Base-by-base conservation (phyloP, 2,797 vertebrate genomes). In the Spizella passerina region DNA sequence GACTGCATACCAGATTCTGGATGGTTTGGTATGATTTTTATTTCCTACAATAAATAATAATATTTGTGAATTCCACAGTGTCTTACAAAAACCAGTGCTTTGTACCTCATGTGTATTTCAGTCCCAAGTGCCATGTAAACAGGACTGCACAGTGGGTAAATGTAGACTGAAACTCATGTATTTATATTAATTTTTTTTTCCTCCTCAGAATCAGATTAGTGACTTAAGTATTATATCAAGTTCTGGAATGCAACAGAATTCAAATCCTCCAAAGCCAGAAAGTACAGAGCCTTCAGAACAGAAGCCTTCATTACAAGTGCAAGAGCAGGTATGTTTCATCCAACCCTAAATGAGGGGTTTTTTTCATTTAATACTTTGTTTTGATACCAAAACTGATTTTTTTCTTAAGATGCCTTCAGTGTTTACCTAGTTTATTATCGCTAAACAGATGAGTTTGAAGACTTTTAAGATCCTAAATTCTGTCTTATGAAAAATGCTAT, bases 261-360 rank as follows among this genome's bases (percentile, higher is more conserved):
- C 92, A 92, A 97, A 96, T 79, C 88, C 96, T 73, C 72, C 90
- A 24, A 98, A 97, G 87, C 52, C 95, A 34, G 98, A 98, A 73
- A 96, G 61, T 59, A 69, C 88, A 82, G 96, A 97, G 63, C 86
- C 86, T 64, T 90, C 96, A 55, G 98, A 98, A 56, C 96, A 97
- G 41, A 96, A 34, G 22, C 84, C 82, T 60, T 91, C 96, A 9
- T 79, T 94, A 44, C 96, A 96, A 93, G 46, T 96, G 61, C 98
- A 98, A 80, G 98, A 98, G 69, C 98, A 98, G 97, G 98, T 98
- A 96, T 39, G 97, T 97, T 92, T 69, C 59, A 47, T 60, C 36
- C 36, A 88, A 75, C 29, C 30, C 17, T 30, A 68, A 59, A 39
- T 4, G 0, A 50, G 81, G 17, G 20, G 1, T 0, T 19, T 5